phyloP scores from a whole-genome alignment of 2,797 vertebrate species.

The Peromyscus eremicus region DNA sequence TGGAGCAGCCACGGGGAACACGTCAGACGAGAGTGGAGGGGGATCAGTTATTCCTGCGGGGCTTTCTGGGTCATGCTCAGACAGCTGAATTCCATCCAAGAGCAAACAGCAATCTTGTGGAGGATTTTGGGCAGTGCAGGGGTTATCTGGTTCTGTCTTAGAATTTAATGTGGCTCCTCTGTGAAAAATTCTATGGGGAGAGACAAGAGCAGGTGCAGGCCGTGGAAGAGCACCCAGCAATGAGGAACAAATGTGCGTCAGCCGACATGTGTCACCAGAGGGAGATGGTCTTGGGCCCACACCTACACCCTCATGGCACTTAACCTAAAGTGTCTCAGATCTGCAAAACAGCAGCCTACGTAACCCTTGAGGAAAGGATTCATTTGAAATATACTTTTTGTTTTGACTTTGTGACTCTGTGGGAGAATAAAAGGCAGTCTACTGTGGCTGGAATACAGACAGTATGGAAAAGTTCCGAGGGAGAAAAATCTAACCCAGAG shows the following conservation, averaged over 20 bases:
- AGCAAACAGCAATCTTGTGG: background rate
- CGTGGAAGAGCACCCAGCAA: background rate
- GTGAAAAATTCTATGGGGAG: background rate
- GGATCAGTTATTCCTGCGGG: background rate
- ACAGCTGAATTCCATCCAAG: conserved; percentile 18
- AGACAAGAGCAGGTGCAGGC: background rate
- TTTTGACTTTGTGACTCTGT: background rate
- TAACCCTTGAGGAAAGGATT: background rate
- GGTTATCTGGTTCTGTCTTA: conserved; percentile 25
- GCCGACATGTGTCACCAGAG: background rate
- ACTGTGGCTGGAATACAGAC: background rate
- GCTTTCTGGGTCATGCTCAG: background rate
- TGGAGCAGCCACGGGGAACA: background rate
- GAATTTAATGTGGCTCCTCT: background rate
- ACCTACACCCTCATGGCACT: background rate
- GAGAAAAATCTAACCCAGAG: background rate
- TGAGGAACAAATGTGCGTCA: background rate
- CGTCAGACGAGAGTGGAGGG: background rate
- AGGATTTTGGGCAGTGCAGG: background rate
- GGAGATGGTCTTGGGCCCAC: background rate
- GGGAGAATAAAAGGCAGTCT: background rate
- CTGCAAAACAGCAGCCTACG: background rate
- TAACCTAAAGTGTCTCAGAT: background rate
- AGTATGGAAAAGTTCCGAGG: background rate
- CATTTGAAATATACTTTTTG: background rate